These are phyloP conservation scores for Tiliqua scincoides DNA, from an alignment of 2,113 vertebrate genomes.

Conservation along the genomic window DNA sequence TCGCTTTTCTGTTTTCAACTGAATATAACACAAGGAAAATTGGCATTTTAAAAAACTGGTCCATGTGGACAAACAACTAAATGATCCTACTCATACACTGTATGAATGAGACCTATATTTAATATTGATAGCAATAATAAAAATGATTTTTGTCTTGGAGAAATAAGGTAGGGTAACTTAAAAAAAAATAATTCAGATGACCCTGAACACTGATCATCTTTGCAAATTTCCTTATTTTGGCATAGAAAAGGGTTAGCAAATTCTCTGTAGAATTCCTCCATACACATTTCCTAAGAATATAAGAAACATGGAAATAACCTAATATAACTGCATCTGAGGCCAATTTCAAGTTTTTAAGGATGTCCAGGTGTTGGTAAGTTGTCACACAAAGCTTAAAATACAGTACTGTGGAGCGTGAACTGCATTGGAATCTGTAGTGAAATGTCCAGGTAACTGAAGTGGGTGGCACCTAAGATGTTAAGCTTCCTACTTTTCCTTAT, in stretches of 20 bases:
- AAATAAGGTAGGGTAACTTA: conserved; percentile 71
- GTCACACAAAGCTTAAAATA: not conserved
- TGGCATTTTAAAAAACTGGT: conserved; percentile 70
- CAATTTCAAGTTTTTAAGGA: not conserved
- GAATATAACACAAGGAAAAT: conserved; percentile 76
- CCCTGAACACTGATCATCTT: conserved; percentile 33
- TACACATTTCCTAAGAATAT: not conserved
- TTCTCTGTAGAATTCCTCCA: not conserved
- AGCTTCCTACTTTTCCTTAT: not conserved
- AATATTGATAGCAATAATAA: conserved; percentile 77
- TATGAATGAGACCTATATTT: conserved; percentile 85
- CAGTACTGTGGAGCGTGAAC: not conserved
- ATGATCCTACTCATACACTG: conserved; percentile 84
- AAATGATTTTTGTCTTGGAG: conserved; percentile 80
- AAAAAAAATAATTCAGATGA: conserved; percentile 18
- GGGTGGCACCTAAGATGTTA: not conserved
- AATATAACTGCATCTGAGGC: not conserved
- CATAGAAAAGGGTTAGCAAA: conserved; percentile 10
- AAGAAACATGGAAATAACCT: not conserved
- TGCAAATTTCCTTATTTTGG: conserved; percentile 7
- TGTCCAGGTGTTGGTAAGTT: conserved; percentile 13
- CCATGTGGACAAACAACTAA: conserved; percentile 81
- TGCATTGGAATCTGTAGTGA: conserved; percentile 7
- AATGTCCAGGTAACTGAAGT: not conserved
- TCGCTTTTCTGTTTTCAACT: conserved; percentile 75